Evolutionary conservation across 2,888 invertebrate species (phyloP).

Genomic region (Sepiola atlantica): DNA sequence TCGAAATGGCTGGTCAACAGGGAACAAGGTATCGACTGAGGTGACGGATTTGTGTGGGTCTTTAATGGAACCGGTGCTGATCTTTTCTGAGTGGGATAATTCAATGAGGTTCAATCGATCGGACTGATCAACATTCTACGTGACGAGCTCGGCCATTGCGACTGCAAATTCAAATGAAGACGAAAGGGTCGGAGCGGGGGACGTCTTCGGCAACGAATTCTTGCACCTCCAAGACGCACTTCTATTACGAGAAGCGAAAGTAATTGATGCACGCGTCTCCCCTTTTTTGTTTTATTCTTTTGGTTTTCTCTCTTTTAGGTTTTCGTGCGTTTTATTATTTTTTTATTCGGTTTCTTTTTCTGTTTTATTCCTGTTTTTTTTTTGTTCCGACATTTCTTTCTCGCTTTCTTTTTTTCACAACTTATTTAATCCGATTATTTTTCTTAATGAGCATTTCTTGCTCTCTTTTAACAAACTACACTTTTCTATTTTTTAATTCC

Average conservation of each 20-base stretch:
- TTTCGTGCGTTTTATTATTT: background rate
- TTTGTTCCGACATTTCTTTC: background rate
- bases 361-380: background rate
- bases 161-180: background rate
- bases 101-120: slow-evolving; percentile 20
- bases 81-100: background rate
- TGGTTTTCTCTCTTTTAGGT: background rate
- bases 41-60: slow-evolving; percentile 8
- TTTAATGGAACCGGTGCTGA: background rate
- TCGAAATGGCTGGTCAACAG: background rate
- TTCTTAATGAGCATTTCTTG: too few species aligned
- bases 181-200: background rate
- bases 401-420: too few species aligned
- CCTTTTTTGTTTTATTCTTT: background rate
- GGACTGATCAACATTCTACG: slow-evolving; percentile 19
- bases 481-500: too few species aligned
- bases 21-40: background rate
- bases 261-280: background rate
- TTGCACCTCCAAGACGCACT: slow-evolving; percentile 32
- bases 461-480: too few species aligned
- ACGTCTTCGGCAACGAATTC: background rate
- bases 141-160: background rate
- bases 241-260: background rate
- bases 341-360: background rate
- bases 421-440: too few species aligned